These are phyloP conservation scores for Therioaphis trifolii DNA, from an alignment of 2,888 invertebrate species.

Conservation along the genomic window DNA sequence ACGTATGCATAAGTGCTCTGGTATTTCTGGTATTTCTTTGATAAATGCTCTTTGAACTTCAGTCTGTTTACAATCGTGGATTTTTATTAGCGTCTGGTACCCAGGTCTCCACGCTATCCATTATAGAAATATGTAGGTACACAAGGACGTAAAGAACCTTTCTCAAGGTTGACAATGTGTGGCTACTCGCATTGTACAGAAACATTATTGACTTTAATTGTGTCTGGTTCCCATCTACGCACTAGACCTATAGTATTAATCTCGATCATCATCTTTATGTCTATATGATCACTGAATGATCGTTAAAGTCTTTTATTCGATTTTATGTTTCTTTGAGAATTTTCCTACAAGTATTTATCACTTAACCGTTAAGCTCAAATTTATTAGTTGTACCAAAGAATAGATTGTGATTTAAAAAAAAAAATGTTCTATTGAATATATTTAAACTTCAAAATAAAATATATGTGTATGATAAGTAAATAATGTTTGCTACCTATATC, in stretches of 20 bases:
- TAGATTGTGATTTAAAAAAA: no score
- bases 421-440: no score
- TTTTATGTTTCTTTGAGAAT: background rate
- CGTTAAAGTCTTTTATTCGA: background rate
- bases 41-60: conserved; percentile 6
- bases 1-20: no score
- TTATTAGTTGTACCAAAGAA: no score
- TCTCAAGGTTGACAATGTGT: conserved; percentile 36
- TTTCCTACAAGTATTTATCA: no score
- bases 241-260: background rate
- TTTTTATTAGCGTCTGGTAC: background rate
- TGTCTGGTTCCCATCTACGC: conserved; percentile 20
- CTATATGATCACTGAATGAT: background rate
- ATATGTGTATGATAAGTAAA: no score
- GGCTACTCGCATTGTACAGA: background rate
- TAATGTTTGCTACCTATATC: no score
- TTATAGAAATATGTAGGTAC: conserved; percentile 54
- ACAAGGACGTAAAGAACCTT: conserved; percentile 43
- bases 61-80: background rate
- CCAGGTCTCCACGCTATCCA: background rate
- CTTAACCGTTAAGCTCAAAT: no score
- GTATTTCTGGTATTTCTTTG: conserved; percentile 10
- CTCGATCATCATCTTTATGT: background rate
- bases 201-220: conserved; percentile 33
- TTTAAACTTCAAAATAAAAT: no score